A percentile compares a stretch with the other conserved stretches of the same genome.
phyloP scores from a whole-genome alignment of 2,113 vertebrate species.

The Podarcis muralis region DNA sequence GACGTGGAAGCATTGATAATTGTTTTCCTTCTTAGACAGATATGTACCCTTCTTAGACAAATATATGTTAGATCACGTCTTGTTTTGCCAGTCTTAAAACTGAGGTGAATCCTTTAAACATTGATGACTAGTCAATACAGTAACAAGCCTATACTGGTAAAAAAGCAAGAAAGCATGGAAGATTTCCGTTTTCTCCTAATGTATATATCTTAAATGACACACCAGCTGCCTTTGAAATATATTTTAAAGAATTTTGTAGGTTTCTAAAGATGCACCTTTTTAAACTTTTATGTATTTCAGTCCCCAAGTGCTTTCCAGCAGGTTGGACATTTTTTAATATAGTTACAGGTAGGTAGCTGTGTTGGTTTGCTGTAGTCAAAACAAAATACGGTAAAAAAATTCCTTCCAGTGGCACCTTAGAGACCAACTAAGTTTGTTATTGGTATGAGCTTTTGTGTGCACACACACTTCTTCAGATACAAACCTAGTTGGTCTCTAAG shows the following conservation, averaged over 20 bases:
- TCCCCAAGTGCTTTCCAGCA: background rate
- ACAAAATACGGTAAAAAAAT: no score
- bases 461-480: no score
- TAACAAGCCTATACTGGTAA: background rate
- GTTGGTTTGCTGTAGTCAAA: no score
- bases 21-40: conserved; percentile 2
- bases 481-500: no score
- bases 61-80: background rate
- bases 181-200: background rate
- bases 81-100: background rate
- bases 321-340: background rate
- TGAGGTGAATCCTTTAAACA: background rate
- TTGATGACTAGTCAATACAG: background rate
- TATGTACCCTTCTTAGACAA: no score
- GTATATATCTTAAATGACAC: background rate
- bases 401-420: no score
- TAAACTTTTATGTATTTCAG: background rate
- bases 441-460: no score
- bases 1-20: background rate
- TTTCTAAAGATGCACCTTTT: background rate
- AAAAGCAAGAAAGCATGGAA: background rate
- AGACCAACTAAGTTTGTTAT: no score
- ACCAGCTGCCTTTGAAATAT: background rate
- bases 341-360: no score
- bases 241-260: background rate